These are phyloP conservation scores for Macropodus opercularis DNA, from an alignment of 2,797 vertebrate genomes.

Conservation along the genomic window DNA sequence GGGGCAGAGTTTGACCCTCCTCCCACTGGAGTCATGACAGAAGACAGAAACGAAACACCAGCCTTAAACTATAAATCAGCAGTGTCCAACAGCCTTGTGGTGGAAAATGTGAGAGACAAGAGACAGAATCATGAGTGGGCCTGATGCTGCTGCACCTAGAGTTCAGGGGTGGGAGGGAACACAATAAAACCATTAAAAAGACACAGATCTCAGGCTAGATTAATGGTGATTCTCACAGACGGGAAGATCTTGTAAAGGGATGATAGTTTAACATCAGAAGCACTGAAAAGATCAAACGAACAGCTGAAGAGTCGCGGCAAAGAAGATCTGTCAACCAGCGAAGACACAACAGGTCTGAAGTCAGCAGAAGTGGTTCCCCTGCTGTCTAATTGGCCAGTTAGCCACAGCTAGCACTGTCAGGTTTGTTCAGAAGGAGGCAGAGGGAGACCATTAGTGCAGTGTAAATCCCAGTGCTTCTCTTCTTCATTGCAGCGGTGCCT, in stretches of 20 bases:
- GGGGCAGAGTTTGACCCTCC: constrained; percentile 24
- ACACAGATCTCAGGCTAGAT: constrained; percentile 17
- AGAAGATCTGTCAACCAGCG: constrained; percentile 53
- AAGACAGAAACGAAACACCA: constrained; percentile 11
- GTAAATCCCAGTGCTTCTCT: constrained; percentile 34
- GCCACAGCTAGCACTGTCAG: constrained; percentile 59
- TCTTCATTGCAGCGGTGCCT: constrained; percentile 41
- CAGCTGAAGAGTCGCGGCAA: constrained; percentile 27
- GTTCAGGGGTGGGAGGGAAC: constrained; percentile 25
- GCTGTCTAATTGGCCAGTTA: constrained; percentile 74
- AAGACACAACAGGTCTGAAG: constrained; percentile 57
- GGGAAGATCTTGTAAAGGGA: constrained; percentile 16
- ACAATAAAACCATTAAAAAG: constrained; percentile 40
- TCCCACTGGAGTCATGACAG: constrained; percentile 15
- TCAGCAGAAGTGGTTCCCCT: constrained; percentile 48
- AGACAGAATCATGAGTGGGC: constrained; percentile 29
- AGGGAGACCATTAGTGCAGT: constrained; percentile 57
- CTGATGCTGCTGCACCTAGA: constrained; percentile 19
- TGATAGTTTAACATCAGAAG: constrained; percentile 21
- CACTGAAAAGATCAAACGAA: constrained; percentile 48
- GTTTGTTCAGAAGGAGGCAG: constrained; percentile 48
- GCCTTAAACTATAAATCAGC: constrained; percentile 19
- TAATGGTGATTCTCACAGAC: constrained; percentile 36
- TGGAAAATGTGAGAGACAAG: constrained; percentile 33
- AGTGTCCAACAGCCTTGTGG: constrained; percentile 15